These are phyloP conservation scores for Aphidoletes aphidimyza DNA, from an alignment of 2,888 invertebrate species.

Conservation along the genomic window DNA sequence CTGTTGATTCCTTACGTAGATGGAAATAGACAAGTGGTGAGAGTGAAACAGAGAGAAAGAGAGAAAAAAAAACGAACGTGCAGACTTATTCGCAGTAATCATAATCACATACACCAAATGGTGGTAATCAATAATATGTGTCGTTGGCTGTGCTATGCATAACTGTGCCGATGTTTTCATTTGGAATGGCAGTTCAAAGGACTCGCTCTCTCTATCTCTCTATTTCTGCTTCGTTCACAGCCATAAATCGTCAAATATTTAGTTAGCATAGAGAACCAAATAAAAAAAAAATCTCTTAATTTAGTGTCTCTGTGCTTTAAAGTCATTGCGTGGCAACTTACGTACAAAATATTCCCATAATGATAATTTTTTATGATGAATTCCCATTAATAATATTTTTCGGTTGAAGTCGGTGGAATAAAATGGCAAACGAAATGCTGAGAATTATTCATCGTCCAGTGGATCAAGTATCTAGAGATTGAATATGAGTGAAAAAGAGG, in stretches of 20 bases:
- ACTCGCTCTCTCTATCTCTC: no score
- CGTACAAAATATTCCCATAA: constrained; percentile 43
- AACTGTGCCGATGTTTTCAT: not conserved
- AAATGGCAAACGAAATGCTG: constrained; percentile 21
- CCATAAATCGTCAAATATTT: constrained; percentile 32
- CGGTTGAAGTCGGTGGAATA: constrained; percentile 28
- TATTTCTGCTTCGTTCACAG: no score
- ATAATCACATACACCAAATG: constrained; percentile 36
- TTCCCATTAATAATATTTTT: not conserved
- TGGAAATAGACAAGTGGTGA: no score
- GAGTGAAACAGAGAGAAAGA: no score
- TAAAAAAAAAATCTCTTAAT: constrained; percentile 1
- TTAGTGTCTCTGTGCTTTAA: constrained; percentile 14
- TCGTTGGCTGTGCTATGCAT: constrained; percentile 4
- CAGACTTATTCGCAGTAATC: constrained; percentile 49
- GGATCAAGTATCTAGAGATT: constrained; percentile 46
- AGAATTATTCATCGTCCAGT: constrained; percentile 37
- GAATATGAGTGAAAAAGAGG: not conserved
- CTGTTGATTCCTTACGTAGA: not conserved
- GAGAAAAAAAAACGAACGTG: not conserved
- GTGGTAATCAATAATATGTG: constrained; percentile 52
- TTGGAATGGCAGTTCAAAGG: constrained; percentile 37
- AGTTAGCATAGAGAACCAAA: not conserved
- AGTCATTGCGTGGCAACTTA: not conserved
- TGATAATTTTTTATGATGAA: constrained; percentile 48